Evolutionary conservation across 2,888 invertebrate species (phyloP).

Genomic region (Chrysomela aeneicollis): DNA sequence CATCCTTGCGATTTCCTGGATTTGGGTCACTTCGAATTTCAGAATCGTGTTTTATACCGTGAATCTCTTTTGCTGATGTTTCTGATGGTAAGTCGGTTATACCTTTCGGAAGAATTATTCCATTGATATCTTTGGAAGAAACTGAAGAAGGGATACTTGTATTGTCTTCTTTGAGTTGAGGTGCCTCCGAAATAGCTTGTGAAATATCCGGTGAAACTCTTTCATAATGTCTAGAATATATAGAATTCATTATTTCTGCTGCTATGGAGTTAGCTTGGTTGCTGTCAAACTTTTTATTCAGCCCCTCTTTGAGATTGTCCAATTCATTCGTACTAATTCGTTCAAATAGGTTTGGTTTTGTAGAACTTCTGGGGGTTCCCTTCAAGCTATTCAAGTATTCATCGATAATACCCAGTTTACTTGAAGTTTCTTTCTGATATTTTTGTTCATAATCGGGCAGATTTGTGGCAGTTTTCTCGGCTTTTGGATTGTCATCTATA

Average conservation of each 20-base stretch:
- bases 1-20: too few species aligned
- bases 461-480: too few species aligned
- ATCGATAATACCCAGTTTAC: constrained; percentile 46
- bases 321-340: constrained; percentile 5
- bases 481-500: not conserved
- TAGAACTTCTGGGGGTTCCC: constrained; percentile 35
- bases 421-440: constrained; percentile 3
- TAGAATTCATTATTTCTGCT: constrained; percentile 52
- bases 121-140: too few species aligned
- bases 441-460: not conserved
- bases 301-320: constrained; percentile 26
- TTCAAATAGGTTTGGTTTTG: constrained; percentile 30
- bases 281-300: constrained; percentile 33
- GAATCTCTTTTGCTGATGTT: not conserved
- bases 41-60: not conserved
- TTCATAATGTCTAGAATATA: constrained; percentile 45
- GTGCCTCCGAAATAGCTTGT: not conserved
- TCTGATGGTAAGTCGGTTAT: not conserved
- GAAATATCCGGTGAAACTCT: constrained; percentile 21
- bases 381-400: constrained; percentile 45
- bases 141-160: not conserved
- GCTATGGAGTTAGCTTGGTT: constrained; percentile 48
- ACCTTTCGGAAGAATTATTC: too few species aligned
- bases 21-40: not conserved
- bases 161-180: not conserved